Percentiles rank a stretch among this genome's conserved stretches.
Conservation (phyloP, 2,113 vertebrate species). For the Microcebus griseorufus region DNA sequence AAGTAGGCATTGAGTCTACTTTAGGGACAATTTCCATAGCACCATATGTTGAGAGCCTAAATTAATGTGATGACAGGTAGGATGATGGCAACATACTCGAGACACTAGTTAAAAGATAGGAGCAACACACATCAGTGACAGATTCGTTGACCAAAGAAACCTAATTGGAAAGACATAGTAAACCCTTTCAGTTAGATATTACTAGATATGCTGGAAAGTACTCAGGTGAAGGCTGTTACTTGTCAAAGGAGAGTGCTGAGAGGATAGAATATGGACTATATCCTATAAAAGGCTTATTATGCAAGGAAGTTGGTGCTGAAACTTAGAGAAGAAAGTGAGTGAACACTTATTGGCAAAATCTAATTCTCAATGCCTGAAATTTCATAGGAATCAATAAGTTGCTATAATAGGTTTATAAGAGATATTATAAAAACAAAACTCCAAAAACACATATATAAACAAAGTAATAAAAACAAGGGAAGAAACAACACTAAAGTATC, state of each 20-base stretch:
- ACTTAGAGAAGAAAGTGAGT: neutral
- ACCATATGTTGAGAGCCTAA: neutral
- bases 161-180: neutral
- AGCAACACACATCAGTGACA: neutral
- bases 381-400: neutral
- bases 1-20: too few species aligned
- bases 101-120: neutral
- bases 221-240: neutral
- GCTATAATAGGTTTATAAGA: neutral
- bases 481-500: neutral
- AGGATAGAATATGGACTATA: neutral
- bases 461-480: neutral
- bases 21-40: neutral
- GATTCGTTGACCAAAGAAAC: neutral
- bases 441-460: neutral
- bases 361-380: neutral
- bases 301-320: neutral
- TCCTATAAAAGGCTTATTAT: neutral
- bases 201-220: neutral
- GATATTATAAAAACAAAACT: neutral
- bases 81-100: neutral
- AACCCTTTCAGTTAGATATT: neutral
- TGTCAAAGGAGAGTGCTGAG: neutral
- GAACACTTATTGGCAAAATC: neutral
- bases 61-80: neutral